Evolutionary conservation across 2,113 vertebrate genomes (phyloP).

Genomic region (Zosterops japonicus): DNA sequence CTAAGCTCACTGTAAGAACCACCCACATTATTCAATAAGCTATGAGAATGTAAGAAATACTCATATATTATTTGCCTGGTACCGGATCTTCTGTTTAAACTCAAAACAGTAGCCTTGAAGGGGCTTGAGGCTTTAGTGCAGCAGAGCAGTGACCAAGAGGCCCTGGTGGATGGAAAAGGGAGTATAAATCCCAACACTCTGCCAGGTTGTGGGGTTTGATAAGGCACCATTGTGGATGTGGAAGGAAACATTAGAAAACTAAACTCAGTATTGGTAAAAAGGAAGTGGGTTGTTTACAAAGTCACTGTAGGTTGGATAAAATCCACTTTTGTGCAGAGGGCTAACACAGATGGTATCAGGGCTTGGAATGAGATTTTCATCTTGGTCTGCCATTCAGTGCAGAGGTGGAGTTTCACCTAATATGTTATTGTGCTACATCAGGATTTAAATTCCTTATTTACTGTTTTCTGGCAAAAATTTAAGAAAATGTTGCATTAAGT

Average conservation of each 20-base stretch:
- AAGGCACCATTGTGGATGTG: neutral
- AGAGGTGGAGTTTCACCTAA: neutral
- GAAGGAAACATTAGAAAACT: neutral
- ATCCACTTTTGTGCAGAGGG: conserved; percentile 48
- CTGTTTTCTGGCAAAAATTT: conserved; percentile 32
- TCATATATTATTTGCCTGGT: neutral
- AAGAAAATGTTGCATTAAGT: conserved; percentile 26
- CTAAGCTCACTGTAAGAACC: neutral
- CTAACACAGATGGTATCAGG: conserved; percentile 3
- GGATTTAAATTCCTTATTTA: conserved; percentile 18
- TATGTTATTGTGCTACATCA: neutral
- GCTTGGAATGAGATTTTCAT: conserved; percentile 25
- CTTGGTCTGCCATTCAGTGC: neutral
- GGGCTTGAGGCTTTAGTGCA: neutral
- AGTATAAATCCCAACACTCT: neutral
- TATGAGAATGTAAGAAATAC: accelerated
- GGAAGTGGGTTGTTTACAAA: conserved; percentile 41
- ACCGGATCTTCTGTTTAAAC: neutral
- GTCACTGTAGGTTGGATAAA: neutral
- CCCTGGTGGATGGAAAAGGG: neutral
- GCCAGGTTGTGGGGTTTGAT: neutral
- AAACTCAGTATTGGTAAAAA: neutral
- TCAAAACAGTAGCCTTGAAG: neutral
- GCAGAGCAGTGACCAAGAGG: neutral
- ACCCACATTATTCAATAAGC: neutral